Evolutionary conservation across 2,113 vertebrate species (phyloP).

Genomic region (Plestiodon gilberti): DNA sequence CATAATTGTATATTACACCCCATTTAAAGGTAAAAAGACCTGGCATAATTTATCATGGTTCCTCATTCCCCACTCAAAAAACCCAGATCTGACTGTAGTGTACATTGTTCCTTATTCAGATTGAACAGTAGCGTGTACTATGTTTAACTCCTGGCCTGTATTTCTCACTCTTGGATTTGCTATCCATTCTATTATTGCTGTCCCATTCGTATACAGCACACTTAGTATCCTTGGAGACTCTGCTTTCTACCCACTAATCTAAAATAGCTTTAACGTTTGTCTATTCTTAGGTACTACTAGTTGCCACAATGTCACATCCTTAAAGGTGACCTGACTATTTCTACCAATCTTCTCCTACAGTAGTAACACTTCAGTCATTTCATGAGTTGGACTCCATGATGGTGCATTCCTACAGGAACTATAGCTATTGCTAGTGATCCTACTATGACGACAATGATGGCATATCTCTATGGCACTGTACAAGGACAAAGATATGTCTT

Average conservation of each 20-base stretch:
- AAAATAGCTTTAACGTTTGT: neutral
- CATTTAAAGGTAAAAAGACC: too few species aligned
- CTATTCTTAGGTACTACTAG: neutral
- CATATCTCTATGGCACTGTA: neutral
- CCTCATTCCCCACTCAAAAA: too few species aligned
- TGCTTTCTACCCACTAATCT: neutral
- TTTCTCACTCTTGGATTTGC: neutral
- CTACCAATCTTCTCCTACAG: neutral
- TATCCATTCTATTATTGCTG: neutral
- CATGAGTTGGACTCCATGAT: neutral
- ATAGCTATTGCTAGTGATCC: neutral
- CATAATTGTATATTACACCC: too few species aligned
- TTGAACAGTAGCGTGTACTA: neutral
- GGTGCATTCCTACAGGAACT: neutral
- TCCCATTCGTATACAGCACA: neutral
- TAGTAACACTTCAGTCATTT: neutral
- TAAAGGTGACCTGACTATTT: neutral
- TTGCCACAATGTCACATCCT: neutral
- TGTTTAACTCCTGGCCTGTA: neutral
- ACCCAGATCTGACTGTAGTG: too few species aligned
- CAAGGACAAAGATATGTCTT: neutral
- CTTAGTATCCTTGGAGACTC: neutral
- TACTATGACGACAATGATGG: neutral
- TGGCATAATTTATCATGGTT: too few species aligned
- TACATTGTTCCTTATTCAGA: neutral